A percentile compares a stretch with the other conserved stretches of the same genome.
Conservation (phyloP, 2,113 vertebrate species). For the Proterorhinus semilunaris region DNA sequence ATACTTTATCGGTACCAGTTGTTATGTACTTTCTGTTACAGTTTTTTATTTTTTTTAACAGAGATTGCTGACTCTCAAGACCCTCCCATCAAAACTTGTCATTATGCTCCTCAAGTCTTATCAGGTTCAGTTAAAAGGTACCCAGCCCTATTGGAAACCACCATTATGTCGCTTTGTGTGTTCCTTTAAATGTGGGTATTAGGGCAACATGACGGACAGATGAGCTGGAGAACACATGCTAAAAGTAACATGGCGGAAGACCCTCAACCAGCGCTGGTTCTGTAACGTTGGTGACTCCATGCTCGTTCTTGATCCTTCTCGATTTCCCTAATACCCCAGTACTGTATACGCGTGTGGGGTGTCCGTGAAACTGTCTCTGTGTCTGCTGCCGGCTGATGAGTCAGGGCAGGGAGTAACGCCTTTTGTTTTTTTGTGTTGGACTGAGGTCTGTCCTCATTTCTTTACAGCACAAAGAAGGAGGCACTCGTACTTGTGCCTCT, state of each 20-base stretch:
- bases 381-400: conserved; percentile 71
- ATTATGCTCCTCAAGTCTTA: neutral
- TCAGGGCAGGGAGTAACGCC: conserved; percentile 71
- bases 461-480: conserved; percentile 14
- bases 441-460: conserved; percentile 32
- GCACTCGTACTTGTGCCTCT: conserved; percentile 40
- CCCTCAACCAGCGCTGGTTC: too few species aligned
- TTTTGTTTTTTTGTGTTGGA: conserved; percentile 51
- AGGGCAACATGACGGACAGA: neutral
- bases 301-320: conserved; percentile 12
- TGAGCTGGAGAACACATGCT: neutral
- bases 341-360: neutral
- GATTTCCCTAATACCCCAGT: neutral
- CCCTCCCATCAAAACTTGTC: too few species aligned
- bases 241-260: too few species aligned
- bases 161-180: conserved; percentile 35
- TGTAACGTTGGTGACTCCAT: neutral
- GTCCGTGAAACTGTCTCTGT: conserved; percentile 54
- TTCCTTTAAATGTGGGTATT: neutral
- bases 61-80: too few species aligned
- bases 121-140: too few species aligned
- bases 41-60: too few species aligned
- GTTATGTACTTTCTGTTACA: too few species aligned
- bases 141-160: neutral
- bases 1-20: too few species aligned